Evolutionary conservation across 23 tunicate genomes (phyloP).

Genomic region (Trididemnum nubilum): DNA sequence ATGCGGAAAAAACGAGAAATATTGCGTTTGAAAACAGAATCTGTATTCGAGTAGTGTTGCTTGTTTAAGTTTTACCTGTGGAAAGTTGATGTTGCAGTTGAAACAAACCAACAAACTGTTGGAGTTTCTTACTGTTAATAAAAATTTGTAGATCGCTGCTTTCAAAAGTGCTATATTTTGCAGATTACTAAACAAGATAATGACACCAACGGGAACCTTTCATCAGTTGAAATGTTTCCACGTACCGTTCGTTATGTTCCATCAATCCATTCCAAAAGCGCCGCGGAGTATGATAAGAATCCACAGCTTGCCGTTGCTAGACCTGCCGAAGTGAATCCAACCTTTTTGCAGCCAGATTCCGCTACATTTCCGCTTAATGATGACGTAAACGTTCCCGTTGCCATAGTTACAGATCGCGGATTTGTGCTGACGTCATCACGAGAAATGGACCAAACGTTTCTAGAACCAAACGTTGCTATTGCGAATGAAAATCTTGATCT

Average conservation of each 20-base stretch:
- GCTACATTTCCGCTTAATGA: not conserved
- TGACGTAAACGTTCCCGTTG: slow-evolving; percentile 25
- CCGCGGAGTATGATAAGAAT: not conserved
- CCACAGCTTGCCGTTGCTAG: not conserved
- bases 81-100: too few species aligned
- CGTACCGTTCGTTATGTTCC: slow-evolving; percentile 35
- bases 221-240: slow-evolving; percentile 12
- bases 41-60: too few species aligned
- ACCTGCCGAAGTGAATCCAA: slow-evolving; percentile 28
- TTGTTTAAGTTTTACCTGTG: too few species aligned
- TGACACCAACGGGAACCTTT: too few species aligned
- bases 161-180: too few species aligned
- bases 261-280: not conserved
- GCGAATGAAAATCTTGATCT: not conserved
- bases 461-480: not conserved
- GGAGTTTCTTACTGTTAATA: too few species aligned
- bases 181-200: too few species aligned
- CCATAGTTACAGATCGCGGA: slow-evolving; percentile 19
- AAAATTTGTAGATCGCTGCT: too few species aligned
- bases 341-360: slow-evolving; percentile 21
- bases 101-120: too few species aligned
- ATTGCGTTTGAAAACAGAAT: too few species aligned
- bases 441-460: not conserved
- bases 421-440: slow-evolving; percentile 3
- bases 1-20: too few species aligned